Evolutionary conservation across 2,888 invertebrate genomes (phyloP), one percentile per base, ranked within the genome.

Genomic region (Limnephilus lunatus): DNA sequence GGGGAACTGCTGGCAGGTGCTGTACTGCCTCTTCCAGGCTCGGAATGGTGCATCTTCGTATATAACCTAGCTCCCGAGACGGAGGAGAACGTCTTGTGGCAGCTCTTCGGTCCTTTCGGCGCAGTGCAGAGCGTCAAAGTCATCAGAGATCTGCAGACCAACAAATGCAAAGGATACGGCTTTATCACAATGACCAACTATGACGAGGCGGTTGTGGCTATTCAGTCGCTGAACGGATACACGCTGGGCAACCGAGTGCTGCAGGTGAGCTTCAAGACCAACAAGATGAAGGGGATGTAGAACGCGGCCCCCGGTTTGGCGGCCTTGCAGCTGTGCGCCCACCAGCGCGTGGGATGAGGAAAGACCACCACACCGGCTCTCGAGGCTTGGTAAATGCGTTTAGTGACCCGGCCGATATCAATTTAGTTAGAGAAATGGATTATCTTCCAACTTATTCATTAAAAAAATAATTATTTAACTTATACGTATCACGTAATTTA

Each of bases 111-210:
- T 30, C 99, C 99, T 39, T 99, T 99, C 95, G 99, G 99, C 94
- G 98, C 98, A 94, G 98, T 99, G 94, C 98, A 98, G 95, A 98
- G 98, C 95, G 98, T 99, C 93, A 99, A 99, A 96, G 98, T 99
- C 94, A 98, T 99, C 94, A 97, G 98, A 94, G 99, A 99, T 96
- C 97, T 98, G 94, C 98, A 98, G 95, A 98, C 98, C 94, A 98
- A 98, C 96, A 99, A 99, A 96, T 99, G 99, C 97, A 99, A 98
- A 96, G 99, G 99, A 94, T 99, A 98, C 95, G 99, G 98, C 92
- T 98, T 99, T 95, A 98, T 99, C 94, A 98, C 98, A 94, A 99
- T 99, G 99, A 98, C 98, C 95, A 98, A 98, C 96, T 99, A 99
- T 96, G 98, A 99, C 95, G 99, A 99, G 95, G 98, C 99, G 53